phyloP scores from a whole-genome alignment of 1,140 invertebrate species.

The Drosophila tani region DNA sequence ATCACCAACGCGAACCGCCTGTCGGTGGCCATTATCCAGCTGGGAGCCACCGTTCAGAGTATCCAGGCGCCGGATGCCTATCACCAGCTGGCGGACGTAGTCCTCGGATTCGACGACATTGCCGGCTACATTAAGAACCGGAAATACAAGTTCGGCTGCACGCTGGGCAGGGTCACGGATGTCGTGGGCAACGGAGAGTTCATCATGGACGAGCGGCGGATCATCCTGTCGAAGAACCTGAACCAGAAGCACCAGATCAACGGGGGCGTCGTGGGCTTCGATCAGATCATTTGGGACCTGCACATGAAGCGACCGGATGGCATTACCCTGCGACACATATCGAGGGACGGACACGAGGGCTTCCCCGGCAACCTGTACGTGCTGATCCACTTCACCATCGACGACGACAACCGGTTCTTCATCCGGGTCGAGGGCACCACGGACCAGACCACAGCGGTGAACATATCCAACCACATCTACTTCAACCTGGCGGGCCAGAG shows the following conservation, averaged over 20 bases:
- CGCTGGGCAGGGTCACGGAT: slow-evolving; percentile 94
- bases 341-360: slow-evolving; percentile 93
- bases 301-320: slow-evolving; percentile 73
- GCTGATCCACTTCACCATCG: slow-evolving; percentile 90
- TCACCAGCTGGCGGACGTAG: slow-evolving; percentile 89
- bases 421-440: slow-evolving; percentile 91
- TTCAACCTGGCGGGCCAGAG: slow-evolving; percentile 95
- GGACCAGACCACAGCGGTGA: slow-evolving; percentile 92
- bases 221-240: slow-evolving; percentile 90
- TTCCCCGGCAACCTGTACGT: slow-evolving; percentile 92
- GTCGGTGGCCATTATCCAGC: slow-evolving; percentile 61
- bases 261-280: slow-evolving; percentile 94
- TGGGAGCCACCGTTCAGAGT: slow-evolving; percentile 91
- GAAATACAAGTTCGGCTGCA: slow-evolving; percentile 93
- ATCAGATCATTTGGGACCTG: slow-evolving; percentile 90
- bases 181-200: slow-evolving; percentile 91
- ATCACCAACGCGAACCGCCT: slow-evolving; percentile 87
- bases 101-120: slow-evolving; percentile 91
- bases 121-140: slow-evolving; percentile 85
- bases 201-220: slow-evolving; percentile 88
- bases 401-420: slow-evolving; percentile 89
- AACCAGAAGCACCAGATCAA: slow-evolving; percentile 91
- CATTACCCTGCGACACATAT: slow-evolving; percentile 88
- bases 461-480: slow-evolving; percentile 96
- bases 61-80: slow-evolving; percentile 90